Evolutionary conservation across 2,113 vertebrate species (phyloP), one percentile per base, ranked within the genome.

Genomic region (Nycticorax nycticorax): DNA sequence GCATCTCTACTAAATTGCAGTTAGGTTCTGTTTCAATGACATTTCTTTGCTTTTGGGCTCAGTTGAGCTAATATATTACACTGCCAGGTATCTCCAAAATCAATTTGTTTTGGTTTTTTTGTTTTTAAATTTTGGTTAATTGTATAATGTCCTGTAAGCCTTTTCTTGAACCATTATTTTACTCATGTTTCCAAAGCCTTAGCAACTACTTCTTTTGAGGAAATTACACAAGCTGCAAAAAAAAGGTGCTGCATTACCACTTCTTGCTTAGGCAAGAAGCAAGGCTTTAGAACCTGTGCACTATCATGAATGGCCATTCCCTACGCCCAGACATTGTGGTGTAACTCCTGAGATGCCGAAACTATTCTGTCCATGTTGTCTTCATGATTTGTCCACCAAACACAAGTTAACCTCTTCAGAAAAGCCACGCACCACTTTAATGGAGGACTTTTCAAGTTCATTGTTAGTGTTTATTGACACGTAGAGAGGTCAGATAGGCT

Each of bases 281-380:
- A 39, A 74, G 17, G 21, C 41, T 88, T 79, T 60, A 53, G 8
- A 73, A 50, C 17, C 21, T 73, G 16, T 24, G 19, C 13, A 3
- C 30, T 48, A 0, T 73, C 1, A 4, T 47, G 56, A 85, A 17
- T 22, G 53, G 28, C 33, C 18, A 10, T 32, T 83, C 68, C 43
- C 26, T 52, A 5, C 1, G 1, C 41, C 10, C 10, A 41, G n/a
- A 8, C 16, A 3, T 24, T 53, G 32, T 56, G 19, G 32, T 56
- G 22, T 68, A 64, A 37, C 33, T 35, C 18, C 5, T 11, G 39
- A 55, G 21, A 72, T 62, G 21, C 62, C 50, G 59, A 81, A 82
- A n/a, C 39, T 39, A 3, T 23, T 78, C 43, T 85, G 52, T 10
- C 26, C 3, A 0, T 6, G 9, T 64, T n/a, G 4, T 45, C 10